phyloP scores from a whole-genome alignment of 2,888 invertebrate species.

The Volucella zonaria region DNA sequence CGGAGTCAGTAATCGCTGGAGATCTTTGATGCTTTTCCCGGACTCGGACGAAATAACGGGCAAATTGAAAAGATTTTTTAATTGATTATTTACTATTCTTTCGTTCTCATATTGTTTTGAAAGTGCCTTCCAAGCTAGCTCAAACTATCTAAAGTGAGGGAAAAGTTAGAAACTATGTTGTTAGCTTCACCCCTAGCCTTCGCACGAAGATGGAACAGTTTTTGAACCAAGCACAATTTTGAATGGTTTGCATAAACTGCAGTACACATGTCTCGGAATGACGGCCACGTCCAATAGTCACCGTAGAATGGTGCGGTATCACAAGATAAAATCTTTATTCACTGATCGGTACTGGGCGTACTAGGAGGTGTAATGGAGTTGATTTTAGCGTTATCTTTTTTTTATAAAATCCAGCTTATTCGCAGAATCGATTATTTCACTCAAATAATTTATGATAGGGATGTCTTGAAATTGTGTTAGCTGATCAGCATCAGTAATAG shows the following conservation, averaged over 20 bases:
- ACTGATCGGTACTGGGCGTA: not conserved
- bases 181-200: too few relatives aligned
- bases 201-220: too few relatives aligned
- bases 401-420: not conserved
- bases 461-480: not conserved
- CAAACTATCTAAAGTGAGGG: too few relatives aligned
- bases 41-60: not conserved
- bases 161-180: too few relatives aligned
- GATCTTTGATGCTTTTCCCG: not conserved
- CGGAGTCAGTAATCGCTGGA: too few relatives aligned
- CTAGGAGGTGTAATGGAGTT: not conserved
- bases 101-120: not conserved
- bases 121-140: too few relatives aligned
- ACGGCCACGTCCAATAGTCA: not conserved
- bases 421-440: not conserved
- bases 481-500: not conserved
- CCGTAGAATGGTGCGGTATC: not conserved
- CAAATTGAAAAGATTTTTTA: slow-evolving; percentile 3
- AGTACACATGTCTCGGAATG: not conserved
- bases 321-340: not conserved
- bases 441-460: not conserved
- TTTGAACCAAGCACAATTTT: too few relatives aligned
- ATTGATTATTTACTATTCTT: not conserved
- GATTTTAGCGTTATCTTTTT: not conserved
- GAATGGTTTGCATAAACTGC: not conserved